Conservation (phyloP, 2,113 vertebrate genomes). For the Protobothrops flavoviridis region DNA sequence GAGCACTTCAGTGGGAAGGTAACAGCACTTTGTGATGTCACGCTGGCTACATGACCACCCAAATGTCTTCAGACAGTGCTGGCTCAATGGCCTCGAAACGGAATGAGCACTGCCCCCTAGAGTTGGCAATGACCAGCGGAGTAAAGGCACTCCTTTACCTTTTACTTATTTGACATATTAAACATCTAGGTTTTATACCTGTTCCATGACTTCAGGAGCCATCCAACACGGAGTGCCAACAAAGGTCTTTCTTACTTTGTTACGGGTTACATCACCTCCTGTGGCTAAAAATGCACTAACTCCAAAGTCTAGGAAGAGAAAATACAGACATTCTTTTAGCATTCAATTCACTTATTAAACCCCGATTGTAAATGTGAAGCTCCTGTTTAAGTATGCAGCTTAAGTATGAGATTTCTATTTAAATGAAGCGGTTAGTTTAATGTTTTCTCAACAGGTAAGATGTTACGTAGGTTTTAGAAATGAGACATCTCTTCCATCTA, state of each 20-base stretch:
- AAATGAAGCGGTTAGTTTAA: background rate
- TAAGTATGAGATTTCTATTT: background rate
- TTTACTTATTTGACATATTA: background rate
- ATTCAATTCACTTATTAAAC: background rate
- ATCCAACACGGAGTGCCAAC: conserved; percentile 99
- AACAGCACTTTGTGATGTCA: background rate
- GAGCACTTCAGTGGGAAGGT: background rate
- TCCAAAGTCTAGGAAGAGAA: conserved; percentile 87
- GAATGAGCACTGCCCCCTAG: background rate
- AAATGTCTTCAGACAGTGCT: background rate
- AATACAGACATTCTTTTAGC: background rate
- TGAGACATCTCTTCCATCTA: background rate
- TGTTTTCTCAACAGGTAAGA: background rate
- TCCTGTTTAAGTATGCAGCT: background rate
- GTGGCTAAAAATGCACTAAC: conserved; percentile 96
- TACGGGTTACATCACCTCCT: conserved; percentile 94
- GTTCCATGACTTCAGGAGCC: conserved; percentile 99
- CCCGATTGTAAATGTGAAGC: background rate
- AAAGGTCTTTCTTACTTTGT: conserved; percentile 99
- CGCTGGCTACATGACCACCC: background rate
- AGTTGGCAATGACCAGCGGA: background rate
- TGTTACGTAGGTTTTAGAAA: background rate
- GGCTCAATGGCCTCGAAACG: background rate
- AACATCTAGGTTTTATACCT: conserved; percentile 71
- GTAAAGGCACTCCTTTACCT: background rate